Percentiles rank a stretch among this genome's conserved stretches.
phyloP scores from a whole-genome alignment of 2,888 invertebrate genomes.

The Drosophila lacicola region DNA sequence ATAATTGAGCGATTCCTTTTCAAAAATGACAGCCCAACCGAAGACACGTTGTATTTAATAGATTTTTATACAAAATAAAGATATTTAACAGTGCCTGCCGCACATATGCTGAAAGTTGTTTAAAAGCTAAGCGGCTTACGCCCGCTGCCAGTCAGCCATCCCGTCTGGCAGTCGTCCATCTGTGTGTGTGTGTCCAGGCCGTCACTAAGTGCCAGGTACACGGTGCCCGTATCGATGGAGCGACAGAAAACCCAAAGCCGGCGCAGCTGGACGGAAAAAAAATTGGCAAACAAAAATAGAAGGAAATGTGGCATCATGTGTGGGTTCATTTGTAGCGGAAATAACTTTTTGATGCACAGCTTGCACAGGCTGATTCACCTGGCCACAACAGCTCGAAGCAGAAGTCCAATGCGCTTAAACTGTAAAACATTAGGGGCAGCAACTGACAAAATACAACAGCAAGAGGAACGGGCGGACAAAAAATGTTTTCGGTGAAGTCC shows the following conservation, averaged over 20 bases:
- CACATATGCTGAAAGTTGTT: slow-evolving; percentile 57
- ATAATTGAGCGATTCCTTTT: slow-evolving; percentile 18
- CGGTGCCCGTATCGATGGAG: slow-evolving; percentile 55
- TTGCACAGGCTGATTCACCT: slow-evolving; percentile 69
- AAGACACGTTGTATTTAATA: slow-evolving; percentile 31
- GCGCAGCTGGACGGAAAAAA: slow-evolving; percentile 17
- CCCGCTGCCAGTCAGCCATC: slow-evolving; percentile 27
- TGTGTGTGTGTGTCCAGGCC: slow-evolving; percentile 21
- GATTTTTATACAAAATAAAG: slow-evolving; percentile 16
- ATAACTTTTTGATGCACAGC: slow-evolving; percentile 76
- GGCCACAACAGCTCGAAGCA: slow-evolving; percentile 55
- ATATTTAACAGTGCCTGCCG: slow-evolving; percentile 29
- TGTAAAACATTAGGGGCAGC: slow-evolving; percentile 62
- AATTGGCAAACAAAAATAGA: slow-evolving; percentile 2
- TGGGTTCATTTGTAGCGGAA: slow-evolving; percentile 77
- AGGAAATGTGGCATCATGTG: slow-evolving; percentile 39
- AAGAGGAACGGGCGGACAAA: slow-evolving; percentile 14
- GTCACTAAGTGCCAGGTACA: slow-evolving; percentile 61
- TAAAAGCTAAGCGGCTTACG: slow-evolving; percentile 75
- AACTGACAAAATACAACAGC: slow-evolving; percentile 19
- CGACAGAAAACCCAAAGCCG: slow-evolving; percentile 36
- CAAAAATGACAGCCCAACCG: slow-evolving; percentile 27
- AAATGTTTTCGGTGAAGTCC: slow-evolving; percentile 65
- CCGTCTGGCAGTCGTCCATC: slow-evolving; percentile 27
- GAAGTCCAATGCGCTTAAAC: slow-evolving; percentile 70